These are phyloP conservation scores for Hybognathus amarus DNA, from an alignment of 2,797 vertebrate species.

Conservation along the genomic window DNA sequence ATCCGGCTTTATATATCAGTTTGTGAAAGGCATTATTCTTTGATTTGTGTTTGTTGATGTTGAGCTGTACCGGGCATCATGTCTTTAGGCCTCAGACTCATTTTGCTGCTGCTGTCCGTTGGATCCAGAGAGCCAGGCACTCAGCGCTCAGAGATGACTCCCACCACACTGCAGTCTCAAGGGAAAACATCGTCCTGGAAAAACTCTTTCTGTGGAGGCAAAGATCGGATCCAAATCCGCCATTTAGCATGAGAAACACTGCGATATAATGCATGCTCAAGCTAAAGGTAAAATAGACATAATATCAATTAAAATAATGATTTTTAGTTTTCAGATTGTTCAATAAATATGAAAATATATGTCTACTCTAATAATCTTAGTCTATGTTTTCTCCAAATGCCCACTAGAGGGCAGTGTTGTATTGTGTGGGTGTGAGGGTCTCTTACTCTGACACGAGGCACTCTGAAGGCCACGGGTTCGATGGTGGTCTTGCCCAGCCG, in stretches of 20 bases:
- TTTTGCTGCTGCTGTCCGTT: conserved; percentile 78
- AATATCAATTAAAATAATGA: not conserved
- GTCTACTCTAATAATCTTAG: not conserved
- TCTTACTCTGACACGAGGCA: conserved; percentile 90
- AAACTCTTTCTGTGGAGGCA: conserved; percentile 88
- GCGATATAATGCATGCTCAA: too few species aligned
- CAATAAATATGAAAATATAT: not conserved
- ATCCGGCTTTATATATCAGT: not conserved
- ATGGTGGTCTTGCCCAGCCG: conserved; percentile 86
- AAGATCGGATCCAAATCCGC: not conserved
- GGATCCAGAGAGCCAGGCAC: conserved; percentile 84
- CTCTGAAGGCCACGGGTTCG: conserved; percentile 88
- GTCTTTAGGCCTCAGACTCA: conserved; percentile 83
- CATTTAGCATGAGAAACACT: not conserved
- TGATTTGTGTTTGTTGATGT: not conserved
- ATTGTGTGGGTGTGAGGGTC: not conserved
- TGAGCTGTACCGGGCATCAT: conserved; percentile 87
- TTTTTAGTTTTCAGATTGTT: not conserved
- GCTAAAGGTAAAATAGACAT: not conserved
- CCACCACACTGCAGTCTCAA: conserved; percentile 84
- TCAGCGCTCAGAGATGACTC: conserved; percentile 77
- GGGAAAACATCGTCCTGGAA: conserved; percentile 95
- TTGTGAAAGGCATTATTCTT: too few species aligned
- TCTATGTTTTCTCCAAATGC: not conserved
- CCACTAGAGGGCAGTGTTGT: not conserved